Base-by-base conservation (phyloP, 2,888 invertebrate species). In the Pterobdella sp. region DNA sequence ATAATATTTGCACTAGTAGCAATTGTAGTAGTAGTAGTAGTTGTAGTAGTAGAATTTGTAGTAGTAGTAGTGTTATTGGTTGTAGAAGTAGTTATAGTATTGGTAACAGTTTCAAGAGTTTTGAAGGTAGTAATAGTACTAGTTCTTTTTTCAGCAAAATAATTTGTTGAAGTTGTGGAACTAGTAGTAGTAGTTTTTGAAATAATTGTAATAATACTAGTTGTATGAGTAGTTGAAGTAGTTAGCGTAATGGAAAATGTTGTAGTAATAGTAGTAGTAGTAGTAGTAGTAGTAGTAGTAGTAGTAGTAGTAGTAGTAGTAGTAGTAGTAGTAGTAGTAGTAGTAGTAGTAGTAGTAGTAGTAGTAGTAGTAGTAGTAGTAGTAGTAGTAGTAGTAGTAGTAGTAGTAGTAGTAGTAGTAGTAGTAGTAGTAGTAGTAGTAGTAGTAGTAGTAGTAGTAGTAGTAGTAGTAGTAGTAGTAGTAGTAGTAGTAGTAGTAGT, bases 201-300 rank as follows among this genome's bases (percentile, higher is more conserved):
- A 42, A 18, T 42, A 42, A 18, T 42, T 42, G 42, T 42, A 42
- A 18, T 42, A 42, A 18, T 42, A 42, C 10, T 42, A 42, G 42
- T 42, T 14, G 42, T 42, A 42, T 7, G 7, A 42, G 42, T 42
- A 42, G 42, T 42, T 14, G 42, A 14, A 42, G 42, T 42, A 42
- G 42, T 42, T 14, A 42, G 7, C 7, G 42, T 42, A 14, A 18
- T 42, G 18, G 42, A 14, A 42, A 18, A 14, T 14, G 42, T 42
- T 14, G 42, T 42, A 42, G 42, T 42, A 42, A 18, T 42, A 42
- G 42, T 42, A 42, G 0, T 64, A 64, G 42, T 42, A 42, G 42
- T 42, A 42, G 42, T 42, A 42, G 42, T 42, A 42, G 42, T 42
- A 42, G 42, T 42, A 42, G 42, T 42, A 42, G 42, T 42, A 42